A percentile compares a stretch with the other conserved stretches of the same genome.
These are phyloP conservation scores for Epinotia bilunana DNA, from an alignment of 2,888 invertebrate species.

Conservation along the genomic window DNA sequence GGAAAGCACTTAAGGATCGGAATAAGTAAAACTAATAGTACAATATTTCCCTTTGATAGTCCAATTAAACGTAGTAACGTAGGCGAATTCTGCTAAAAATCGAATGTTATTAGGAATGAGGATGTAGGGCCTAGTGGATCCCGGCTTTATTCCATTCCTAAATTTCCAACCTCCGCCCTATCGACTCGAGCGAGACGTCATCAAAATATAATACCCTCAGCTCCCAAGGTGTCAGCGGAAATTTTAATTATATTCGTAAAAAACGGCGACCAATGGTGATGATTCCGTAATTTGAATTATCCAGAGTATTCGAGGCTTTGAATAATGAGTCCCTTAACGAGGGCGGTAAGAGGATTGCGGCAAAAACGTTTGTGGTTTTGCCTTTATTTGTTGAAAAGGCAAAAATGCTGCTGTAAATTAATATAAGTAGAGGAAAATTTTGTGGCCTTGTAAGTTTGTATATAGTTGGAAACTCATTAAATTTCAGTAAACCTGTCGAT, in stretches of 20 bases:
- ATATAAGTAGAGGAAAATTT: no score
- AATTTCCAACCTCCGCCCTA: conserved; percentile 14
- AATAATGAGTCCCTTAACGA: conserved; percentile 66
- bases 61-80: no score
- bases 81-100: no score
- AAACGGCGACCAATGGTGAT: conserved; percentile 55
- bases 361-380: conserved; percentile 34
- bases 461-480: no score
- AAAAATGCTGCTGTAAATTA: not conserved
- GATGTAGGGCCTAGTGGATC: no score
- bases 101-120: no score
- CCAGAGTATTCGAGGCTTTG: conserved; percentile 67
- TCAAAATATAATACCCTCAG: conserved; percentile 66
- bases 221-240: conserved; percentile 66
- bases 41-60: no score
- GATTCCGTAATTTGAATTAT: conserved; percentile 73
- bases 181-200: conserved; percentile 48
- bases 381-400: conserved; percentile 12
- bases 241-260: conserved; percentile 72
- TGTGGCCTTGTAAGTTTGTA: no score
- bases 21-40: no score
- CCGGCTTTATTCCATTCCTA: not conserved
- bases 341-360: conserved; percentile 64
- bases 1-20: no score
- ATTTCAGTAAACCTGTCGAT: no score